These are phyloP conservation scores for Gambusia holbrooki DNA, from an alignment of 2,113 vertebrate species.

Conservation along the genomic window DNA sequence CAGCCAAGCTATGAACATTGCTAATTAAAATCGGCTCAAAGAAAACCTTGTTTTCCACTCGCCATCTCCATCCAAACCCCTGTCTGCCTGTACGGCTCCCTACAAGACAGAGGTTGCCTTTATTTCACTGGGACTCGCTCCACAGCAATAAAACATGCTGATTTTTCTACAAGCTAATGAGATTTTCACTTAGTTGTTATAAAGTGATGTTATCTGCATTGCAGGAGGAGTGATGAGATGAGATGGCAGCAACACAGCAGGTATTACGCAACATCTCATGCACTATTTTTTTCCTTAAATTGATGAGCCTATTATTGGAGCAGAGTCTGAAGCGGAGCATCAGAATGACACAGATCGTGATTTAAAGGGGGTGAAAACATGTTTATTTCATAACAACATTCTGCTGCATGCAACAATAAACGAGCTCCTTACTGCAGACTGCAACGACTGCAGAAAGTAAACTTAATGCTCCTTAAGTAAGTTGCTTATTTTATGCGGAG, in stretches of 20 bases:
- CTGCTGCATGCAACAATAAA: background rate
- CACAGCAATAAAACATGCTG: constrained; percentile 57
- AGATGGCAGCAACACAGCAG: constrained; percentile 21
- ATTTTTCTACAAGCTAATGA: constrained; percentile 65
- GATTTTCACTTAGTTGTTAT: constrained; percentile 35
- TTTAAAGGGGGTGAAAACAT: constrained; percentile 1
- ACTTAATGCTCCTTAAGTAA: too few relatives aligned
- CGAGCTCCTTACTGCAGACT: background rate
- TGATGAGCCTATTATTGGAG: background rate
- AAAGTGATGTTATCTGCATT: constrained; percentile 30
- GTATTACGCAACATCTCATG: constrained; percentile 19
- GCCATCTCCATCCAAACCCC: constrained; percentile 70
- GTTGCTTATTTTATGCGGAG: too few relatives aligned
- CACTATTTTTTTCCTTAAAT: background rate
- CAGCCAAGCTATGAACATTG: constrained; percentile 76
- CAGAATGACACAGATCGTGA: background rate
- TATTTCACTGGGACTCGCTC: constrained; percentile 62
- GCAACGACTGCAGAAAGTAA: background rate
- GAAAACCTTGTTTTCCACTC: constrained; percentile 77
- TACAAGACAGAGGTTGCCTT: constrained; percentile 56
- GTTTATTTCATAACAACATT: background rate
- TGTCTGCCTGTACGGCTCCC: constrained; percentile 60
- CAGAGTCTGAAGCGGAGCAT: constrained; percentile 7
- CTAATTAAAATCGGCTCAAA: constrained; percentile 78
- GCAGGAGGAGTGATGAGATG: constrained; percentile 20